A percentile compares a stretch with the other conserved stretches of the same genome.
phyloP scores from a whole-genome alignment of 23 tunicate genomes.

The Clavelina lepadiformis region DNA sequence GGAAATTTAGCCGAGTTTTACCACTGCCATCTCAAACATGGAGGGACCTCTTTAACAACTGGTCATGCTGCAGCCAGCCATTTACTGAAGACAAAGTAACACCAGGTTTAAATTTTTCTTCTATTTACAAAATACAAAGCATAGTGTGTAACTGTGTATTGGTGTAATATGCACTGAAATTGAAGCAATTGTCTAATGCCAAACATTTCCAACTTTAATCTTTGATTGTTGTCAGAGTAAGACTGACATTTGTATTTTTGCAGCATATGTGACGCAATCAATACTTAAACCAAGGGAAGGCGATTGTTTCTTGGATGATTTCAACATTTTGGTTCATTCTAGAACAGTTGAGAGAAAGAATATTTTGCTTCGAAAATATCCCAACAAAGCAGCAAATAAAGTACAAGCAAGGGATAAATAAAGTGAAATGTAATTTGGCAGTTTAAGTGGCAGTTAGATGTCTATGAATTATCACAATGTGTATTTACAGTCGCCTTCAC shows the following conservation, averaged over 20 bases:
- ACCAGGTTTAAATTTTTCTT: conserved; percentile 40
- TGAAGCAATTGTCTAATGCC: too few relatives aligned
- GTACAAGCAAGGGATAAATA: too few relatives aligned
- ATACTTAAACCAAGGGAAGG: conserved; percentile 41
- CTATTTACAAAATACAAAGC: too few relatives aligned
- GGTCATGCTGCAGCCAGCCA: conserved; percentile 70
- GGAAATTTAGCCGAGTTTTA: conserved; percentile 68
- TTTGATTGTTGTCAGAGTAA: too few relatives aligned
- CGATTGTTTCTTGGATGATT: conserved; percentile 61
- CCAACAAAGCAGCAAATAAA: neutral
- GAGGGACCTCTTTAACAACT: conserved; percentile 56
- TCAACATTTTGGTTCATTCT: conserved; percentile 42
- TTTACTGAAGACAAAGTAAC: conserved; percentile 17
- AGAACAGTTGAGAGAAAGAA: conserved; percentile 38
- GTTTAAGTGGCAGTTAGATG: conserved; percentile 1
- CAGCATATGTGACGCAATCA: conserved; percentile 23
- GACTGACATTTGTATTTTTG: too few relatives aligned
- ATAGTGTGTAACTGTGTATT: too few relatives aligned
- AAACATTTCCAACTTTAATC: too few relatives aligned
- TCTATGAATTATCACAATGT: neutral
- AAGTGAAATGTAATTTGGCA: neutral
- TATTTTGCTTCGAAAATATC: conserved; percentile 25
- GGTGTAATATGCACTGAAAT: too few relatives aligned
- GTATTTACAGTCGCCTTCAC: conserved; percentile 6
- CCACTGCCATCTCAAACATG: conserved; percentile 72